Evolutionary conservation across 2,888 invertebrate species (phyloP).

Genomic region (Drosophila merina): DNA sequence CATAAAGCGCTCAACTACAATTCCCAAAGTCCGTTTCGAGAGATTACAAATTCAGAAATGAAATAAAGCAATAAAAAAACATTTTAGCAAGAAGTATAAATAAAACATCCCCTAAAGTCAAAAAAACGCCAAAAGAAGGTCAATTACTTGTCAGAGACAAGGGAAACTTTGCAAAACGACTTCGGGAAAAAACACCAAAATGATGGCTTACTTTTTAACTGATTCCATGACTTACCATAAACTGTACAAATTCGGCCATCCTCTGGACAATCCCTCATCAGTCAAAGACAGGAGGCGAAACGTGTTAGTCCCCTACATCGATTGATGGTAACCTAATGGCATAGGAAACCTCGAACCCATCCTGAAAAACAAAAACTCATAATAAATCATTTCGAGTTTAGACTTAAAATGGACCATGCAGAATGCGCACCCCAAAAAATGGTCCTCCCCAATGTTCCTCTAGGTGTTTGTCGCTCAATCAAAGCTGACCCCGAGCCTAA

Average conservation of each 20-base stretch:
- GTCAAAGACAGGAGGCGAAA: constrained; percentile 6
- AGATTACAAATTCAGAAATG: constrained; percentile 4
- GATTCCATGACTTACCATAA: constrained; percentile 6
- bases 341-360: constrained; percentile 1
- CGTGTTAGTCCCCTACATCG: constrained; percentile 16
- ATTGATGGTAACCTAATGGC: constrained; percentile 26
- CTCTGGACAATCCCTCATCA: not conserved
- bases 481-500: constrained; percentile 43
- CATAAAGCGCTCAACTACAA: constrained; percentile 6
- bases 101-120: no score
- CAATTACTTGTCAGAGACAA: not conserved
- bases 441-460: constrained; percentile 2
- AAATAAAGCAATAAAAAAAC: not conserved
- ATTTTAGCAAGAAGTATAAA: not conserved
- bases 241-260: not conserved
- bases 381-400: constrained; percentile 62
- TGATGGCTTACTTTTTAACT: not conserved
- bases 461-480: constrained; percentile 41
- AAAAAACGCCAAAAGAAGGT: not conserved
- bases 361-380: constrained; percentile 47
- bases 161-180: not conserved
- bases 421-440: not conserved
- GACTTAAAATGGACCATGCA: constrained; percentile 3
- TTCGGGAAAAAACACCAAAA: not conserved
- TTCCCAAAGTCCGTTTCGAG: not conserved